phyloP scores from a whole-genome alignment of 2,888 invertebrate species.

The Atrina japonica region DNA sequence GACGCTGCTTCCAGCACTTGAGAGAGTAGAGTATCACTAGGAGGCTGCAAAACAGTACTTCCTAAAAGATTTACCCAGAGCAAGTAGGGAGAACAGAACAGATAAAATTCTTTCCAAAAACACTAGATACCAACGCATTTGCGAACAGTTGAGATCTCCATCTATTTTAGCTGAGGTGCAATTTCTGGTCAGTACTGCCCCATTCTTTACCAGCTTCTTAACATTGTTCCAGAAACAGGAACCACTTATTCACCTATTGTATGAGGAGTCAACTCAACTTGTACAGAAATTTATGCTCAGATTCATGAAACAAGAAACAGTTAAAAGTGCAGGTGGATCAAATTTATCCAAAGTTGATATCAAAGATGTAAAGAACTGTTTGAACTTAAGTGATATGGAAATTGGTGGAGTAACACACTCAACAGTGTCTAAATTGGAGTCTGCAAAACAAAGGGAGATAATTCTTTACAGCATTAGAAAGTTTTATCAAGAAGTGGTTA shows the following conservation, averaged over 20 bases:
- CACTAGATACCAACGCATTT: conserved; percentile 28
- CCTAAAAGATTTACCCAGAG: conserved; percentile 15
- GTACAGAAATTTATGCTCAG: too few species aligned
- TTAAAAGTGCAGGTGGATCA: not conserved
- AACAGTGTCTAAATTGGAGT: conserved; percentile 21
- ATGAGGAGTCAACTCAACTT: conserved; percentile 9
- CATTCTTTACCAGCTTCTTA: conserved; percentile 23
- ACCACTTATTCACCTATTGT: conserved; percentile 28
- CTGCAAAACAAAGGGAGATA: conserved; percentile 12
- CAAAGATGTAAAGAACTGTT: conserved; percentile 8
- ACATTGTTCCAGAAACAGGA: conserved; percentile 24
- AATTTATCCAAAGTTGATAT: not conserved
- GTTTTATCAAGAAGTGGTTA: conserved; percentile 30
- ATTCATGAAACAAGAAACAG: conserved; percentile 19
- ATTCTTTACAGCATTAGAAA: conserved; percentile 4
- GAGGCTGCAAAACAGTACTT: conserved; percentile 25
- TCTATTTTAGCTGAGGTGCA: too few species aligned
- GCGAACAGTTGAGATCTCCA: conserved; percentile 16
- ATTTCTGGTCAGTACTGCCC: conserved; percentile 16
- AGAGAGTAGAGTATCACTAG: conserved; percentile 15
- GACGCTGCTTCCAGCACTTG: conserved; percentile 28
- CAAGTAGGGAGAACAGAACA: conserved; percentile 18
- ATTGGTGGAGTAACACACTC: conserved; percentile 15
- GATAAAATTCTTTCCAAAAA: conserved; percentile 17
- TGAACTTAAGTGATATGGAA: conserved; percentile 23